Conservation (phyloP, 2,888 invertebrate species). For the Itoplectis maculator region DNA sequence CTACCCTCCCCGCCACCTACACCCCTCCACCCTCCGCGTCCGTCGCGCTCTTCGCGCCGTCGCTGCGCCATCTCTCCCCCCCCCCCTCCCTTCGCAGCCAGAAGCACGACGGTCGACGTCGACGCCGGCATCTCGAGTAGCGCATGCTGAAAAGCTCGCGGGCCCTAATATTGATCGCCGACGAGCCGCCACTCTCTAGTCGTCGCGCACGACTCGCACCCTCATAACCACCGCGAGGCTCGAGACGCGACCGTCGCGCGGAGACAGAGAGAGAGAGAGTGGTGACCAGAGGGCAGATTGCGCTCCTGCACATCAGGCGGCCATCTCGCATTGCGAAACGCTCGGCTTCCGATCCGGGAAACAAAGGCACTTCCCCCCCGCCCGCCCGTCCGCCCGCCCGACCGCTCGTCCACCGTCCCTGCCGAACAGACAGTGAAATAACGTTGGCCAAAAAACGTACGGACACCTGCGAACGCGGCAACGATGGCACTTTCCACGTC, state of each 20-base stretch:
- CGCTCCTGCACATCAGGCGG: conserved; percentile 1
- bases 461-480: conserved; percentile 37
- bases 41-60: conserved; percentile 3
- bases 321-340: conserved; percentile 1
- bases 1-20: not conserved
- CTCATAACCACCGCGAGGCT: conserved; percentile 79
- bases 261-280: no score
- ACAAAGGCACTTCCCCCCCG: not conserved
- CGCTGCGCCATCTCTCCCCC: not conserved
- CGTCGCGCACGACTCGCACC: conserved; percentile 64
- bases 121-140: conserved; percentile 68
- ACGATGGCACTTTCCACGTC: conserved; percentile 75
- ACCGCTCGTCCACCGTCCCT: not conserved
- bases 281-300: conserved; percentile 31
- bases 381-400: not conserved
- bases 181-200: conserved; percentile 52
- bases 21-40: no score
- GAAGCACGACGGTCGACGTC: conserved; percentile 30
- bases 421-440: not conserved
- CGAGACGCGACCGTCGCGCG: conserved; percentile 73
- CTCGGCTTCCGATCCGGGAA: not conserved
- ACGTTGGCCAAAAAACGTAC: conserved; percentile 1
- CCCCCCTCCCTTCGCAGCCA: not conserved
- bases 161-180: conserved; percentile 70
- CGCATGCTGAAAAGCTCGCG: conserved; percentile 69